phyloP scores from a whole-genome alignment of 64 coral and sea anemone genomes.

The Montipora foliosa region DNA sequence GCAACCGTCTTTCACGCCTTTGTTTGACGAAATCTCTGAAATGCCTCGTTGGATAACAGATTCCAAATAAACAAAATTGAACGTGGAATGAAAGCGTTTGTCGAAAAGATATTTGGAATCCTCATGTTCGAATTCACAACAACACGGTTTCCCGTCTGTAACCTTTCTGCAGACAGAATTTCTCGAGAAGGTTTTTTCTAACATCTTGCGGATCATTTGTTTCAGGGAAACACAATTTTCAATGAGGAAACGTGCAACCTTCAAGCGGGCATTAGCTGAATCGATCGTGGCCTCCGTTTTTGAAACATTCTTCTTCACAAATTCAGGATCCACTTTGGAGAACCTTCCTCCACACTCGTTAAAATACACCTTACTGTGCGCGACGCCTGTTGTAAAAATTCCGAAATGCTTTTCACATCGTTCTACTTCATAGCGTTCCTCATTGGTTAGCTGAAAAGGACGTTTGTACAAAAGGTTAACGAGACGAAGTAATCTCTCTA shows the following conservation, averaged over 20 bases:
- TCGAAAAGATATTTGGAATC: conserved; percentile 43
- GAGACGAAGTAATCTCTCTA: conserved; percentile 64
- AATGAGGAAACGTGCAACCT: conserved; percentile 39
- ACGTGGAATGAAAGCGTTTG: conserved; percentile 51
- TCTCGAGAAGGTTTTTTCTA: conserved; percentile 30
- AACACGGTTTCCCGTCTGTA: conserved; percentile 37
- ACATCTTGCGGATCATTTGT: conserved; percentile 31
- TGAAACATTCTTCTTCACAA: not conserved
- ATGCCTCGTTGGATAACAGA: conserved; percentile 46
- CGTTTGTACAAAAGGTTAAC: conserved; percentile 56
- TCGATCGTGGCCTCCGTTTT: conserved; percentile 8
- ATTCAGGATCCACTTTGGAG: conserved; percentile 9
- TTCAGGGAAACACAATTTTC: conserved; percentile 46
- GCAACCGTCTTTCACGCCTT: not conserved
- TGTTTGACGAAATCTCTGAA: not conserved
- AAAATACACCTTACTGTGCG: not conserved
- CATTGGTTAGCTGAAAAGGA: not conserved
- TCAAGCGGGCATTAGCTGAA: not conserved
- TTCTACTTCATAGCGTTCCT: conserved; percentile 21
- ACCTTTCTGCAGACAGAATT: conserved; percentile 48
- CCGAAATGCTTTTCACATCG: conserved; percentile 82
- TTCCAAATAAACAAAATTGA: conserved; percentile 76
- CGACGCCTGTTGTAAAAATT: conserved; percentile 29
- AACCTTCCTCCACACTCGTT: conserved; percentile 56
- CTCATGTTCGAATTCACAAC: conserved; percentile 56